phyloP scores from a whole-genome alignment of 2,797 vertebrate genomes.

The Eulemur albifrons region DNA sequence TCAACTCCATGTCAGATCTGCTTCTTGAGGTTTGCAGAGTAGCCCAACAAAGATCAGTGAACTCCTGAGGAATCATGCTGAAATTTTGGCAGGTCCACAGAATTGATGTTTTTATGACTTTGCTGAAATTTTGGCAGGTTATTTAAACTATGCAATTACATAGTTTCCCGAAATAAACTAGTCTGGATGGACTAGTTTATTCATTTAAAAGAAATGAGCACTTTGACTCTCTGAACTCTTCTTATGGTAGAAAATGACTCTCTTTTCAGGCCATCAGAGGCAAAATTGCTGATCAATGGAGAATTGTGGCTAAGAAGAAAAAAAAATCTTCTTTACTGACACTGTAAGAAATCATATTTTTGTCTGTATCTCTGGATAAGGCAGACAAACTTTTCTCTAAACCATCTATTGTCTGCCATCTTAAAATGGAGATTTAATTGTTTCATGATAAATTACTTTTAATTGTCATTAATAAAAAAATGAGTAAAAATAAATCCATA shows the following conservation, averaged over 20 bases:
- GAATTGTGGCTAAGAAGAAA: not conserved
- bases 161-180: not conserved
- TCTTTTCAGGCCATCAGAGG: not conserved
- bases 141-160: not conserved
- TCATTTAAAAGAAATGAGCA: not conserved
- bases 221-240: not conserved
- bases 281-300: not conserved
- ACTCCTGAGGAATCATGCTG: not conserved
- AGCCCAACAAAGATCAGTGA: not conserved
- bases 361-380: not conserved
- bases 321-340: not conserved
- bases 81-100: not conserved
- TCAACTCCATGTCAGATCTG: not conserved
- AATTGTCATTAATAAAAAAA: not conserved
- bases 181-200: not conserved
- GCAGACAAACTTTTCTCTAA: not conserved
- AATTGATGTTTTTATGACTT: not conserved
- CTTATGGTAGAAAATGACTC: not conserved
- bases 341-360: not conserved
- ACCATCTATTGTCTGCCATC: not conserved
- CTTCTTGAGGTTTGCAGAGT: slow-evolving; percentile 46
- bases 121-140: not conserved
- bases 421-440: not conserved
- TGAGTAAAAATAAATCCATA: not conserved
- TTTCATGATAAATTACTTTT: not conserved